Conservation (phyloP, 2,888 invertebrate genomes). For the Drosophila kambysellisi region DNA sequence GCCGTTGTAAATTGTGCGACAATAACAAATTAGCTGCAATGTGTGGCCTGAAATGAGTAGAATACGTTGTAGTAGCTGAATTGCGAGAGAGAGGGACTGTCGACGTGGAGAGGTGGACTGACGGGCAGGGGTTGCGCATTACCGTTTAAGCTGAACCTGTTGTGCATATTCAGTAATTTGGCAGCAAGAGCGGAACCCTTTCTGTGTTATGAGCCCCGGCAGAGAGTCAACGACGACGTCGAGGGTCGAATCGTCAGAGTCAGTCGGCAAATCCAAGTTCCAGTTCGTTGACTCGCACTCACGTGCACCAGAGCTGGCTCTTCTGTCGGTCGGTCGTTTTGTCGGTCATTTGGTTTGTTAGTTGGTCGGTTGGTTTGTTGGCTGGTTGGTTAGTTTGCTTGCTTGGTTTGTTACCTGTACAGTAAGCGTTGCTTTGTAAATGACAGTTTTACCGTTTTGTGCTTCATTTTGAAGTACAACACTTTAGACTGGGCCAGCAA, state of each 20-base stretch:
- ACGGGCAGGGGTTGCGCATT: constrained; percentile 27
- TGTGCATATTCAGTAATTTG: constrained; percentile 69
- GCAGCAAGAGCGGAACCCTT: constrained; percentile 69
- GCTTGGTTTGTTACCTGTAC: constrained; percentile 48
- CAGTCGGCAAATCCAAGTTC: constrained; percentile 62
- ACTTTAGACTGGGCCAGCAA: constrained; percentile 58
- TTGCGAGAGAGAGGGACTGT: not conserved
- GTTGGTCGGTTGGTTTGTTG: constrained; percentile 19
- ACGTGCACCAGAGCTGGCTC: constrained; percentile 56
- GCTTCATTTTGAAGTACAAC: constrained; percentile 56
- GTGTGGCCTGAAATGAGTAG: constrained; percentile 42
- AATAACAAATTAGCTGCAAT: constrained; percentile 77
- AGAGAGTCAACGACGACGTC: constrained; percentile 20
- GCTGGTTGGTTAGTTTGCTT: constrained; percentile 14
- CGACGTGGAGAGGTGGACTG: not conserved
- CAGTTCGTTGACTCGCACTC: constrained; percentile 79
- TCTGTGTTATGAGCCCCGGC: constrained; percentile 28
- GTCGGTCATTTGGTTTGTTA: constrained; percentile 14
- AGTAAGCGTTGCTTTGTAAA: constrained; percentile 55
- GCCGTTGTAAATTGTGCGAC: constrained; percentile 73
- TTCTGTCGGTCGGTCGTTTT: constrained; percentile 17
- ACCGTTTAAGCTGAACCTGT: constrained; percentile 72
- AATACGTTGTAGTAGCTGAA: not conserved
- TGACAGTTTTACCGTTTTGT: constrained; percentile 78
- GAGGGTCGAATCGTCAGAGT: constrained; percentile 57